Percentiles rank a stretch among this genome's conserved stretches.
Conservation (phyloP, 2,797 vertebrate species). For the Lemur catta region DNA sequence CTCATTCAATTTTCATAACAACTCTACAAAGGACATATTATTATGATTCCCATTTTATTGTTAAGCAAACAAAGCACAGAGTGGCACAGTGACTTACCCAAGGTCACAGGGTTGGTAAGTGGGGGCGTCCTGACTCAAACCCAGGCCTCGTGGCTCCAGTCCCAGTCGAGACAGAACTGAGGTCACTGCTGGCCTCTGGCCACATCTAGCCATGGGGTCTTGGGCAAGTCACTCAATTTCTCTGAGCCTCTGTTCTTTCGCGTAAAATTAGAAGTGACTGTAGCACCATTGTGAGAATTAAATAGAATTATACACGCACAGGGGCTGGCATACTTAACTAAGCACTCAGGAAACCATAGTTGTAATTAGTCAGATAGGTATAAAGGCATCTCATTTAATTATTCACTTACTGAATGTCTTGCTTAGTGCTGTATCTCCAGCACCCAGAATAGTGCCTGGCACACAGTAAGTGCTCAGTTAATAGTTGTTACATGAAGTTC, state of each 20-base stretch:
- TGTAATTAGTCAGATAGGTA: background rate
- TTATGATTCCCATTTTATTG: background rate
- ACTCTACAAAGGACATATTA: background rate
- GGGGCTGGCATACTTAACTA: background rate
- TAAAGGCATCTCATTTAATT: background rate
- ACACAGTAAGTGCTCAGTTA: background rate
- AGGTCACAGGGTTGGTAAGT: background rate
- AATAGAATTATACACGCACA: background rate
- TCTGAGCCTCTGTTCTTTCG: background rate
- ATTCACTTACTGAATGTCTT: background rate
- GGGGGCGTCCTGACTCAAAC: background rate
- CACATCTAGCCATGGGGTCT: background rate
- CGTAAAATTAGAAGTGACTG: background rate
- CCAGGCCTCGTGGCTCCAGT: background rate
- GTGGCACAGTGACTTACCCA: background rate
- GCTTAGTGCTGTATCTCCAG: background rate
- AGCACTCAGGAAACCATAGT: background rate
- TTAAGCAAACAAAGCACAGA: background rate
- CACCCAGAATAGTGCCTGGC: background rate
- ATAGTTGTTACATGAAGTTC: background rate
- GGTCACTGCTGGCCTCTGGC: background rate
- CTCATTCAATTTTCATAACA: background rate
- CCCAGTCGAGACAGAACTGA: background rate
- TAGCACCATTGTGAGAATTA: background rate
- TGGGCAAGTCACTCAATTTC: background rate